Percentiles rank a stretch among this genome's conserved stretches.
phyloP scores from a whole-genome alignment of 2,797 vertebrate species.

The Ctenopoma multispine region DNA sequence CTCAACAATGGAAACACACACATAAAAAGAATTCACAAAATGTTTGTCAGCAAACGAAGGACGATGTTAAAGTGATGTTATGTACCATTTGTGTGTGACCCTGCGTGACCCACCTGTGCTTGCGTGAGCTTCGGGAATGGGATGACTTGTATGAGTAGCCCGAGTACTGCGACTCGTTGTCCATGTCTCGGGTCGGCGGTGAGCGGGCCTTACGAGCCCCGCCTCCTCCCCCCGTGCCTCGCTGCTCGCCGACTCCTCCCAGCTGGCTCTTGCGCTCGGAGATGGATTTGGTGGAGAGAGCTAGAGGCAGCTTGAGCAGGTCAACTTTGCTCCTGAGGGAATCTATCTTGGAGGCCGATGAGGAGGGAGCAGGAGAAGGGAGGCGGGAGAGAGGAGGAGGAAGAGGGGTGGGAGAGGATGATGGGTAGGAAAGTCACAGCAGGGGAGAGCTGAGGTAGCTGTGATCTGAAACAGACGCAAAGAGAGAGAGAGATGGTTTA shows the following conservation, averaged over 20 bases:
- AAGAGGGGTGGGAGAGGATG: slow-evolving; percentile 58
- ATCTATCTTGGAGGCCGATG: slow-evolving; percentile 94
- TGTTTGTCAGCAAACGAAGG: no score
- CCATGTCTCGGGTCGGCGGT: slow-evolving; percentile 88
- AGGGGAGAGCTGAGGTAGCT: slow-evolving; percentile 33
- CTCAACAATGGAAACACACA: no score
- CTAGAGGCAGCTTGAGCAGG: slow-evolving; percentile 93
- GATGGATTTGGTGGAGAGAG: slow-evolving; percentile 88
- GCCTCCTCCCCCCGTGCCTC: slow-evolving; percentile 74
- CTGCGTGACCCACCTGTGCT: slow-evolving; percentile 86
- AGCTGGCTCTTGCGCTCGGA: slow-evolving; percentile 89
- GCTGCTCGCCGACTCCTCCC: slow-evolving; percentile 80
- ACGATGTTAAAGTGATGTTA: no score
- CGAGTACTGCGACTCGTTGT: slow-evolving; percentile 95
- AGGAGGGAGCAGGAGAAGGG: slow-evolving; percentile 66
- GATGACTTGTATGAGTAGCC: slow-evolving; percentile 95
- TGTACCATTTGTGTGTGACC: not conserved
- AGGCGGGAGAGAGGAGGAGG: slow-evolving; percentile 43
- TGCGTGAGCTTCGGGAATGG: slow-evolving; percentile 91
- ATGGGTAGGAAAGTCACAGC: slow-evolving; percentile 53
- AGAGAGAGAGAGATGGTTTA: not conserved
- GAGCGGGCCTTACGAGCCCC: slow-evolving; percentile 78
- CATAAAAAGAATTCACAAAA: no score
- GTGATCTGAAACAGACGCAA: slow-evolving; percentile 55
- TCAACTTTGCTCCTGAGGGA: slow-evolving; percentile 98